Conservation (phyloP, 1,140 invertebrate genomes). For the Zelostemma sp. region DNA sequence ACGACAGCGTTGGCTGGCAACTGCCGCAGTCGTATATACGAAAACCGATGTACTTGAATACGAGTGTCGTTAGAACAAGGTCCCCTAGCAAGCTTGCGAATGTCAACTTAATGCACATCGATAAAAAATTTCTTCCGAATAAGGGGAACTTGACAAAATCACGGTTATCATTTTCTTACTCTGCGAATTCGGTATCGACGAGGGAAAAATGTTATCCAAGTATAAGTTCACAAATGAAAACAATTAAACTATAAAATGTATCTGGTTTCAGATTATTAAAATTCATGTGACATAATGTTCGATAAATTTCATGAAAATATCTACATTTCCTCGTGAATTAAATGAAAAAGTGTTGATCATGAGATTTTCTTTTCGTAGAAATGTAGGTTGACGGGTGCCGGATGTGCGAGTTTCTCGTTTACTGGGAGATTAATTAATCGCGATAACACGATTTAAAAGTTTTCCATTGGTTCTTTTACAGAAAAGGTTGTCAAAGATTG, state of each 20-base stretch:
- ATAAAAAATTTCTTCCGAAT: conserved; percentile 7
- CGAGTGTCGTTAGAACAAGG: conserved; percentile 32
- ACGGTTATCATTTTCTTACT: too few species aligned
- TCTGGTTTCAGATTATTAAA: neutral
- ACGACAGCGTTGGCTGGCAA: conserved; percentile 19
- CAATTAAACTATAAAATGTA: neutral
- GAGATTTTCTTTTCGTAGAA: conserved; percentile 17
- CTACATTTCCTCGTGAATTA: conserved; percentile 14
- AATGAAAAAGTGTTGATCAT: conserved; percentile 11
- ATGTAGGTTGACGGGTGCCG: conserved; percentile 26
- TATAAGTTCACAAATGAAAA: neutral
- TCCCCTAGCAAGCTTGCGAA: conserved; percentile 40
- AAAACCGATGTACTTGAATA: conserved; percentile 30
- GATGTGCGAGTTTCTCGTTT: conserved; percentile 37
- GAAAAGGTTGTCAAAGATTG: conserved; percentile 23
- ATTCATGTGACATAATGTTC: neutral
- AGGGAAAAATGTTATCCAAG: neutral
- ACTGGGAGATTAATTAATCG: conserved; percentile 46
- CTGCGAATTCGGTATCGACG: too few species aligned
- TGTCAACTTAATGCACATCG: conserved; percentile 34
- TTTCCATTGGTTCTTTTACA: conserved; percentile 35
- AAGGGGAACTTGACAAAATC: neutral
- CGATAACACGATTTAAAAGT: conserved; percentile 43
- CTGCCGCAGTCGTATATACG: conserved; percentile 20
- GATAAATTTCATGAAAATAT: too few species aligned